phyloP scores from a whole-genome alignment of 2,113 vertebrate genomes.

The Jacana jacana region DNA sequence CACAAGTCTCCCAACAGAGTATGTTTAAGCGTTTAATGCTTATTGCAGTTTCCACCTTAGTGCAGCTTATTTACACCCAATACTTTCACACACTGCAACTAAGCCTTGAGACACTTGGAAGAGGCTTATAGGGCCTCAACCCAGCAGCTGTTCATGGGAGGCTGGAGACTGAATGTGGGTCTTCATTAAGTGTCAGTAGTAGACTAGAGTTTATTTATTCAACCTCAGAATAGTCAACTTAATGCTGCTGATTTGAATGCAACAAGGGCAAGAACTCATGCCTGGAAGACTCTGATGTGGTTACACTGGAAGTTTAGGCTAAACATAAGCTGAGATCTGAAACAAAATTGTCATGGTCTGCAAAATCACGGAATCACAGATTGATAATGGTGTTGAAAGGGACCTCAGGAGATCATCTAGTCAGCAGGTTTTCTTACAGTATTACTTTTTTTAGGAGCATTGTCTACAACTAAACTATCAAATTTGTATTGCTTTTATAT shows the following conservation, averaged over 20 bases:
- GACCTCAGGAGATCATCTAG: too few relatives aligned
- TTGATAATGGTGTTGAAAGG: too few relatives aligned
- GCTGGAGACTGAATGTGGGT: background rate
- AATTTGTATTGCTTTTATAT: constrained; percentile 2
- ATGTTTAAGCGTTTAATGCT: background rate
- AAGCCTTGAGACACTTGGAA: background rate
- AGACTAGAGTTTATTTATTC: constrained; percentile 44
- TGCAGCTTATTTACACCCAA: background rate
- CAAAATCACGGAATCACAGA: background rate
- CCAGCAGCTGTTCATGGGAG: background rate
- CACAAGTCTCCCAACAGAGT: background rate
- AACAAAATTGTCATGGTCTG: constrained; percentile 55
- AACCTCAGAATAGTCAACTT: constrained; percentile 64
- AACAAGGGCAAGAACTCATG: constrained; percentile 61
- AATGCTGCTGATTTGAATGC: constrained; percentile 64
- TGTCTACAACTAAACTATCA: constrained; percentile 8
- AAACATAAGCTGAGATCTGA: constrained; percentile 61
- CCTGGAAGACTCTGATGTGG: constrained; percentile 55
- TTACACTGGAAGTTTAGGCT: constrained; percentile 65
- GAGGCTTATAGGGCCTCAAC: background rate
- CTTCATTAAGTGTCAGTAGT: constrained; percentile 36
- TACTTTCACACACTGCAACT: background rate
- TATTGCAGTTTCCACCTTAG: background rate
- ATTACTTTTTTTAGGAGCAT: background rate
- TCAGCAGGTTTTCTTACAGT: constrained; percentile 12